Percentiles rank a stretch among this genome's conserved stretches.
Evolutionary conservation across 2,797 vertebrate species (phyloP).

Genomic region (Bovichtus diacanthus): DNA sequence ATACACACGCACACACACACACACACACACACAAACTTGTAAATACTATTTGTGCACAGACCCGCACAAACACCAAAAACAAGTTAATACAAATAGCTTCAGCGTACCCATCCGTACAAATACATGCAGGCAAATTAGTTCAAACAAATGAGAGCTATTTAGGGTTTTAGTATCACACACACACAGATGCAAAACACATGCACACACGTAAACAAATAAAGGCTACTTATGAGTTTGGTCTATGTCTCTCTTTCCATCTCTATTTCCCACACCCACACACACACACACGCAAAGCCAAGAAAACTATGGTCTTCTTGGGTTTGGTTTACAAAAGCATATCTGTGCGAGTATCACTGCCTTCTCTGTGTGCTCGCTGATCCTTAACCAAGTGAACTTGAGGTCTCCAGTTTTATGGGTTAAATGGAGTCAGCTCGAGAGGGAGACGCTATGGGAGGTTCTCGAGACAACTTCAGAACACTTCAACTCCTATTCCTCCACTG

Average conservation of each 20-base stretch:
- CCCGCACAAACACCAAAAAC: slow-evolving; percentile 12
- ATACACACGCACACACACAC: slow-evolving; percentile 1
- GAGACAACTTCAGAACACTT: slow-evolving; percentile 59
- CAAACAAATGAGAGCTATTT: slow-evolving; percentile 16
- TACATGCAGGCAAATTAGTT: slow-evolving; percentile 28
- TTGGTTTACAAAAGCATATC: slow-evolving; percentile 52
- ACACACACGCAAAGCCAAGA: slow-evolving; percentile 6
- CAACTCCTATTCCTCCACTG: slow-evolving; percentile 39
- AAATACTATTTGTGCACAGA: slow-evolving; percentile 49
- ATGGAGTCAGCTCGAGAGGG: slow-evolving; percentile 53
- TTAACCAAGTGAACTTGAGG: slow-evolving; percentile 57
- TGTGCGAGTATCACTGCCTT: slow-evolving; percentile 48
- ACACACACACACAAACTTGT: slow-evolving; percentile 18
- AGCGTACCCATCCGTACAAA: slow-evolving; percentile 7
- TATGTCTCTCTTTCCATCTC: slow-evolving; percentile 10
- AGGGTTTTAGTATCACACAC: slow-evolving; percentile 29
- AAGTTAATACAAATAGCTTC: slow-evolving; percentile 11
- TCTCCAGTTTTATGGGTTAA: slow-evolving; percentile 61
- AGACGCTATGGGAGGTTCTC: slow-evolving; percentile 54
- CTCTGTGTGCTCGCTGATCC: slow-evolving; percentile 53
- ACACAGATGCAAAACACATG: slow-evolving; percentile 56
- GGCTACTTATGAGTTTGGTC: slow-evolving; percentile 45
- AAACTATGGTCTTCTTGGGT: slow-evolving; percentile 24
- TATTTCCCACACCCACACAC: not conserved
- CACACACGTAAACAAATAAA: slow-evolving; percentile 39